phyloP scores from a whole-genome alignment of 2,888 invertebrate species.

The Ptychoptera contaminata region DNA sequence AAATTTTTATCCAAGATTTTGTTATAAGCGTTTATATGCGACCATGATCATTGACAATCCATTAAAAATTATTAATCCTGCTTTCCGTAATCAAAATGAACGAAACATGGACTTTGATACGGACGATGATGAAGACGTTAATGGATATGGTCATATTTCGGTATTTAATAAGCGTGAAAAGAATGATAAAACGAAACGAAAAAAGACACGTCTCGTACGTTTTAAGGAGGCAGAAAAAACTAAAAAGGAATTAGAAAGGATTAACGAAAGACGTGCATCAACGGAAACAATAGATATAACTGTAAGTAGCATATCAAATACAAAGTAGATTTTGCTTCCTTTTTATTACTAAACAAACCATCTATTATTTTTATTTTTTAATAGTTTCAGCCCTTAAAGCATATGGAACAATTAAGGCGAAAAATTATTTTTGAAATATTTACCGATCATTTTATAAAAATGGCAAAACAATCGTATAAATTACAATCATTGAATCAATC shows the following conservation, averaged over 20 bases:
- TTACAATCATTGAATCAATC: slow-evolving; percentile 45
- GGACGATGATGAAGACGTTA: slow-evolving; percentile 20
- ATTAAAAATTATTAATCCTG: slow-evolving; percentile 33
- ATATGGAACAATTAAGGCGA: slow-evolving; percentile 40
- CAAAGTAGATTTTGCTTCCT: not conserved
- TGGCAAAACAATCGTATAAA: slow-evolving; percentile 47
- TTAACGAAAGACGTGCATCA: slow-evolving; percentile 18
- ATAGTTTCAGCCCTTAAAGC: slow-evolving; percentile 5
- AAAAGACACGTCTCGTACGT: slow-evolving; percentile 3
- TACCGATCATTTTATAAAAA: slow-evolving; percentile 52
- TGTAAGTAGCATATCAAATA: slow-evolving; percentile 32
- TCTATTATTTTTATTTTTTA: not conserved
- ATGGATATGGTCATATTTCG: slow-evolving; percentile 14
- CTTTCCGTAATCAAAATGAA: slow-evolving; percentile 20
- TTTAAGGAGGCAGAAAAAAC: slow-evolving; percentile 16
- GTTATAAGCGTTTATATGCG: slow-evolving; percentile 40
- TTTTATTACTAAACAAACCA: not conserved
- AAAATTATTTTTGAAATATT: slow-evolving; percentile 52
- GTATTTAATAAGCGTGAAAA: slow-evolving; percentile 15
- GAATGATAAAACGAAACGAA: slow-evolving; percentile 12
- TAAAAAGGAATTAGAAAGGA: slow-evolving; percentile 23
- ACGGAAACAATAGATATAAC: slow-evolving; percentile 38
- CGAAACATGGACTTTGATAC: not conserved
- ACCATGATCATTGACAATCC: slow-evolving; percentile 41
- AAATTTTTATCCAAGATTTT: slow-evolving; percentile 47